Evolutionary conservation across 2,888 invertebrate genomes (phyloP), one percentile per base, ranked within the genome.

Genomic region (Tineola bisselliella): DNA sequence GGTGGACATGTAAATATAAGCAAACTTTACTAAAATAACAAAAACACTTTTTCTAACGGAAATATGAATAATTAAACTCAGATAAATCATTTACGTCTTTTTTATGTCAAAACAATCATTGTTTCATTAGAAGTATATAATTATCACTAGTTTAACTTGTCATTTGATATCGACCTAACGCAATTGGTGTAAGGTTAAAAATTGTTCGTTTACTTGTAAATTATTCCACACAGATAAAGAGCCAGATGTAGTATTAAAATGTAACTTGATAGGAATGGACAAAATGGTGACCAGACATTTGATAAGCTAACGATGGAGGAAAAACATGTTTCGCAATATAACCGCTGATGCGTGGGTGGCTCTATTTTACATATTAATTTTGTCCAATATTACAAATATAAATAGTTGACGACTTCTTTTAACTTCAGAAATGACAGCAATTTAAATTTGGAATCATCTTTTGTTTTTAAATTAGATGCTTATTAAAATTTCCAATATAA

Each of bases 261-360:
- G 58, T 58, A 58, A 58, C 13, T 31, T 15, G 17, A 58, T 33
- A 58, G 17, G 17, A 56, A 25, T 33, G 25, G n/a, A 54, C 54
- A 18, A 54, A 25, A 54, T 25, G 54, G 54, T 17, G 17, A 18
- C 15, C 25, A 54, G 33, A 58, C 58, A 15, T 12, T 12, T 15
- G 58, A 58, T 58, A 58, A 58, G 58, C n/a, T 30, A 33, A 58
- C 33, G 58, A 33, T 33, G 2, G 66, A 69, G 67, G 68, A 70
- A 70, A 71, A 67, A 66, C 66, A 66, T 66, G 70, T 78, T 77
- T 78, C 70, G 78, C 78, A 78, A 78, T 70, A 38, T 8, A 63
- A 56, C 61, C 48, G 61, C 31, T 61, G 56, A 64, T 63, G 62
- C 62, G 62, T 62, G 64, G 59, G 62, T 62, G 58, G 58, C 8